Conservation (phyloP, 2,888 invertebrate genomes). For the Apodemia mormo region DNA sequence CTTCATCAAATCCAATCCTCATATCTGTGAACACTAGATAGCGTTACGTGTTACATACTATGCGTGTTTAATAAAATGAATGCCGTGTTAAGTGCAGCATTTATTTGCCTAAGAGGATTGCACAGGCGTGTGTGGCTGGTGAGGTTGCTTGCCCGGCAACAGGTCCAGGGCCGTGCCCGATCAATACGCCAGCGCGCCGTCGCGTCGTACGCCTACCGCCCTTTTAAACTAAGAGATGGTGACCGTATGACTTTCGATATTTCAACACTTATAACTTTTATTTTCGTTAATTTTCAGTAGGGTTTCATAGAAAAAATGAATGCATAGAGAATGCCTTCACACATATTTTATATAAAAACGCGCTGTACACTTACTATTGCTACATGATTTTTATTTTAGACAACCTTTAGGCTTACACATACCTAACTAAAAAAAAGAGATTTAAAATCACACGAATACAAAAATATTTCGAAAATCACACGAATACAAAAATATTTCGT, state of each 20-base stretch:
- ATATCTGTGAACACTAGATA: background rate
- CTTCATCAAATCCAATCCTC: too few species aligned
- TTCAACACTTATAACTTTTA: background rate
- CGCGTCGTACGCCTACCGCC: conserved; percentile 46
- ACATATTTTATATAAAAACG: too few species aligned
- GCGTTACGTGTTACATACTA: background rate
- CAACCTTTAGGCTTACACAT: too few species aligned
- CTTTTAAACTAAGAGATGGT: background rate
- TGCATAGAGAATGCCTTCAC: too few species aligned
- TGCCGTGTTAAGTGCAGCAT: conserved; percentile 1
- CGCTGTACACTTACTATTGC: too few species aligned
- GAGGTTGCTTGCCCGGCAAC: conserved; percentile 70
- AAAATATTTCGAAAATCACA: too few species aligned
- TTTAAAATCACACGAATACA: too few species aligned
- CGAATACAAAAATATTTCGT: too few species aligned
- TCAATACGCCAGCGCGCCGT: conserved; percentile 69
- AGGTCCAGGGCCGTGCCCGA: conserved; percentile 65
- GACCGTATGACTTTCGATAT: background rate
- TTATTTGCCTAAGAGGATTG: background rate
- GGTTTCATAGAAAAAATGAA: too few species aligned
- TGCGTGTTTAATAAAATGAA: background rate
- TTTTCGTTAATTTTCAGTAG: too few species aligned
- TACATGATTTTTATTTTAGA: too few species aligned
- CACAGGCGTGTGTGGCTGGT: conserved; percentile 37
- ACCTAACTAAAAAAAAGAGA: too few species aligned